These are phyloP conservation scores for Macaria notata DNA, from an alignment of 2,888 invertebrate species.

Conservation along the genomic window DNA sequence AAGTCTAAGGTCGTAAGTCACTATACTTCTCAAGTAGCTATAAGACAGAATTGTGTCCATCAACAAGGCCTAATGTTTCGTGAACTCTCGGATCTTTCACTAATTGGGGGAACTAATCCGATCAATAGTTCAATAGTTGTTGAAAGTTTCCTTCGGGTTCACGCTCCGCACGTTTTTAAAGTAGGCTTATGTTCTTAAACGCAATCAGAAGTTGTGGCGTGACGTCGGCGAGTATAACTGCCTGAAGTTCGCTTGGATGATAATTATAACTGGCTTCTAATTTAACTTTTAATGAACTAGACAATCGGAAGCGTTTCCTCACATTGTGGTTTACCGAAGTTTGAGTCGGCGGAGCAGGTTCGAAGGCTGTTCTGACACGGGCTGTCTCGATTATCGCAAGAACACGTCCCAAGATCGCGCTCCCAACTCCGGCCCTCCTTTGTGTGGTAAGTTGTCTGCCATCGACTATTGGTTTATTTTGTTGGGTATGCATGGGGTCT, in stretches of 20 bases:
- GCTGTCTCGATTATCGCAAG: conserved; percentile 41
- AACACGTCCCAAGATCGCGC: conserved; percentile 49
- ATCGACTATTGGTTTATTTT: conserved; percentile 52
- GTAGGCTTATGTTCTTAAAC: conserved; percentile 29
- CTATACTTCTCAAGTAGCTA: conserved; percentile 6
- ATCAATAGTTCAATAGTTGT: conserved; percentile 20
- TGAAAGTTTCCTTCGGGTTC: conserved; percentile 17
- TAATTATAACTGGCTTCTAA: conserved; percentile 37
- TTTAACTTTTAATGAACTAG: conserved; percentile 38
- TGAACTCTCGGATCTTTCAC: conserved; percentile 17
- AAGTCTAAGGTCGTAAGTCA: no score
- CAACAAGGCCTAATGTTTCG: conserved; percentile 2
- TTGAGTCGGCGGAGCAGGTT: conserved; percentile 34
- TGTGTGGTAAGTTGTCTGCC: conserved; percentile 55
- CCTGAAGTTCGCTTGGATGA: conserved; percentile 31
- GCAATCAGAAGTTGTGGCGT: conserved; percentile 31
- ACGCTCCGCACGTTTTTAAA: conserved; percentile 31
- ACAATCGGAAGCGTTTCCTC: conserved; percentile 35
- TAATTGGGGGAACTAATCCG: conserved; percentile 18
- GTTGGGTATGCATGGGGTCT: conserved; percentile 57
- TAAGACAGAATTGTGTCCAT: conserved; percentile 4
- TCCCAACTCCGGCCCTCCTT: conserved; percentile 36
- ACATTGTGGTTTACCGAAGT: conserved; percentile 37
- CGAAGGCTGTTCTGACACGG: conserved; percentile 32
- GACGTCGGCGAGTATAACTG: conserved; percentile 27